Percentiles rank a stretch among this genome's conserved stretches.
Evolutionary conservation across 2,888 invertebrate species (phyloP).

Genomic region (Lacanobia wlatinum): DNA sequence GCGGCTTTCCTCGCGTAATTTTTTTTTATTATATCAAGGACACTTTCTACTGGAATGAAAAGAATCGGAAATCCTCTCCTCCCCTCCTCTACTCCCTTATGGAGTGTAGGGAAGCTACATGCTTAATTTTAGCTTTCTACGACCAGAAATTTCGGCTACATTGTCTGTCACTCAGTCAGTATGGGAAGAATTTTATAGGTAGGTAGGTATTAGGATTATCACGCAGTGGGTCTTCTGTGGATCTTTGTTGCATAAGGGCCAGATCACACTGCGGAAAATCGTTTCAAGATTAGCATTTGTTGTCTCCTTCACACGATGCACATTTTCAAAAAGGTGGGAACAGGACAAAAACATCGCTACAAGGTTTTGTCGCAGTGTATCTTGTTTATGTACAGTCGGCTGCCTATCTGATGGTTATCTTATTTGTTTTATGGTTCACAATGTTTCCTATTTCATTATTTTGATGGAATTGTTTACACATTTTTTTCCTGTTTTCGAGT

Average conservation of each 20-base stretch:
- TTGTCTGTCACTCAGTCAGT: no score
- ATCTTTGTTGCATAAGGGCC: slow-evolving; percentile 6
- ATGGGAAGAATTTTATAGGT: no score
- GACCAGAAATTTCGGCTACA: no score
- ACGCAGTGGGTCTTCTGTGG: slow-evolving; percentile 7
- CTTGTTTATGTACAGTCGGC: slow-evolving; percentile 1
- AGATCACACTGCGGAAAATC: slow-evolving; percentile 18
- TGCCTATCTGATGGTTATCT: slow-evolving; percentile 29
- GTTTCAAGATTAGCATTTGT: slow-evolving; percentile 3
- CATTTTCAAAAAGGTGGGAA: slow-evolving; percentile 18
- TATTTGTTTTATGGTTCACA: not conserved
- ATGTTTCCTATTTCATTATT: slow-evolving; percentile 8
- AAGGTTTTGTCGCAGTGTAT: slow-evolving; percentile 27
- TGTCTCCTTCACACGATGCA: slow-evolving; percentile 23
- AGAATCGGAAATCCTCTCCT: no score
- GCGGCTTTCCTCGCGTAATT: no score
- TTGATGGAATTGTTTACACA: not conserved
- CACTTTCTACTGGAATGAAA: no score
- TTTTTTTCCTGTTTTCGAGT: not conserved
- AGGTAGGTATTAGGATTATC: not conserved
- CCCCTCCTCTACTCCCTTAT: no score
- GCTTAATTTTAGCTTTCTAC: no score
- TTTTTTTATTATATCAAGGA: no score
- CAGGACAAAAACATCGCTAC: slow-evolving; percentile 13
- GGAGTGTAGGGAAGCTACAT: no score